Evolutionary conservation across 2,888 invertebrate species (phyloP).

Genomic region (Xestia rhomboidea): DNA sequence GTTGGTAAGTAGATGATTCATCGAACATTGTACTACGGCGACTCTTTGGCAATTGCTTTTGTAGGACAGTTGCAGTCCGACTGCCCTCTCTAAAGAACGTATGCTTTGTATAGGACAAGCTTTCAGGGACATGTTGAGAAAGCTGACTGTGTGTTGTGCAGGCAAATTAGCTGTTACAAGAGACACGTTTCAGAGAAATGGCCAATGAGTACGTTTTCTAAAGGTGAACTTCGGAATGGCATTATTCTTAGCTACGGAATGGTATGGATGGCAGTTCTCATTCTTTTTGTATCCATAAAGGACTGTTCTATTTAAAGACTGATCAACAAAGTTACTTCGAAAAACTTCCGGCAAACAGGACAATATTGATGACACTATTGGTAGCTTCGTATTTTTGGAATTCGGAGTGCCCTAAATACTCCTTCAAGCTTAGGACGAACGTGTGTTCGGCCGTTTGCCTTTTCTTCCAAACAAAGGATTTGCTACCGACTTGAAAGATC

Average conservation of each 20-base stretch:
- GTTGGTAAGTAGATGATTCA: constrained; percentile 72
- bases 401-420: constrained; percentile 23
- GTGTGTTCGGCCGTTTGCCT: constrained; percentile 1
- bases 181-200: constrained; percentile 1
- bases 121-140: constrained; percentile 62
- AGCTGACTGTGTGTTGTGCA: constrained; percentile 37
- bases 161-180: constrained; percentile 46
- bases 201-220: neutral
- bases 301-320: constrained; percentile 12
- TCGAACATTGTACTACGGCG: constrained; percentile 71
- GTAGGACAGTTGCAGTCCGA: constrained; percentile 61
- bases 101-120: constrained; percentile 38
- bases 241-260: neutral
- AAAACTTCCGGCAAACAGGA: constrained; percentile 30
- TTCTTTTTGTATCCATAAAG: constrained; percentile 10
- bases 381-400: constrained; percentile 39
- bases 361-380: constrained; percentile 38
- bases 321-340: constrained; percentile 6
- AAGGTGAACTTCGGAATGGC: neutral
- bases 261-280: neutral
- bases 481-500: constrained; percentile 5
- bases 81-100: constrained; percentile 63
- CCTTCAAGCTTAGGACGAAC: neutral
- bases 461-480: constrained; percentile 22
- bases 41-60: constrained; percentile 64